Evolutionary conservation across 1,140 invertebrate genomes (phyloP).

Genomic region (Eufriesea mexicana): DNA sequence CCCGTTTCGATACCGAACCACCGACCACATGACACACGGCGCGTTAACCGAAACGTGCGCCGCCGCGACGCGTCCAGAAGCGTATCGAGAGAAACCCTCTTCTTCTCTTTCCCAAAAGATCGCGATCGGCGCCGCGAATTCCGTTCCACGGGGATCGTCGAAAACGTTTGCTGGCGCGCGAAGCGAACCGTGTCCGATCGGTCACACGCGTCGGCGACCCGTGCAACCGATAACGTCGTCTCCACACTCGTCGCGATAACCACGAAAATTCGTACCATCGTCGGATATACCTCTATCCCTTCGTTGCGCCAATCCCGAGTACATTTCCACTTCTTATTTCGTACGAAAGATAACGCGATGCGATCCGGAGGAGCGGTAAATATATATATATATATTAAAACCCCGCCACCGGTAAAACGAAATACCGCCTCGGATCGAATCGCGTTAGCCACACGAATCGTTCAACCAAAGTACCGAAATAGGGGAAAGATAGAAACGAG

Average conservation of each 20-base stretch:
- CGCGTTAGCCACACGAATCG: too few relatives aligned
- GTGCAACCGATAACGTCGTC: slow-evolving; percentile 47
- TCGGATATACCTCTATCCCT: neutral
- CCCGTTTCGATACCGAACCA: slow-evolving; percentile 51
- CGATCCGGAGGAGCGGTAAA: neutral
- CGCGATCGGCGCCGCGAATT: too few relatives aligned
- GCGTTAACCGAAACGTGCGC: neutral
- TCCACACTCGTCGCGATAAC: slow-evolving; percentile 37
- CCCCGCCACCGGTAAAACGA: neutral
- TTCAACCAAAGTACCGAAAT: neutral
- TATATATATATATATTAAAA: too few relatives aligned
- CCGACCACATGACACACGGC: neutral
- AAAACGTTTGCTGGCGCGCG: too few relatives aligned
- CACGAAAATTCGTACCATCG: slow-evolving; percentile 50
- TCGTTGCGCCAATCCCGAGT: neutral
- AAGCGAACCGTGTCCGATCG: slow-evolving; percentile 28
- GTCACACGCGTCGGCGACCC: slow-evolving; percentile 50
- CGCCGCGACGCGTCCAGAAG: too few relatives aligned
- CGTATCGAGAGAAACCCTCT: too few relatives aligned
- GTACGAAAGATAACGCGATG: neutral
- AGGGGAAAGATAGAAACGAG: fast-evolving
- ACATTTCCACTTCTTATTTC: slow-evolving; percentile 27
- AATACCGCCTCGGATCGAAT: neutral
- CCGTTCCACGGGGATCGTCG: too few relatives aligned
- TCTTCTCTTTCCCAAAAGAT: too few relatives aligned